Conservation (phyloP, 2,797 vertebrate species). For the Buceros bicornis region DNA sequence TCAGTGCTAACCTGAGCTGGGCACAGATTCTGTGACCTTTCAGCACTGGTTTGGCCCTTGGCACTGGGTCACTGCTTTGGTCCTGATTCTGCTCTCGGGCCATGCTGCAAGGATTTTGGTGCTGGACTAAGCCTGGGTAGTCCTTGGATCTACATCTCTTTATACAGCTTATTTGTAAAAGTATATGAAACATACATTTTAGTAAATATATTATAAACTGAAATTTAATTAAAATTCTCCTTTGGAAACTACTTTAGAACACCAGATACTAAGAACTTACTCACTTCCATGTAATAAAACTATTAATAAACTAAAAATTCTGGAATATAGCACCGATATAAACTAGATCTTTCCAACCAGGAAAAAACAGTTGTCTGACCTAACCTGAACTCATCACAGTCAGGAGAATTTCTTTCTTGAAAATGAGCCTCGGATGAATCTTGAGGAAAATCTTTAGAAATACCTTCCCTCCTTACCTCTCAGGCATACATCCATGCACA, state of each 20-base stretch:
- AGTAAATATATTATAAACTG: neutral
- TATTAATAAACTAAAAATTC: neutral
- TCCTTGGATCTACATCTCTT: neutral
- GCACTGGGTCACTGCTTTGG: neutral
- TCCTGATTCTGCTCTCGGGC: neutral
- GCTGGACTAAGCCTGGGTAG: neutral
- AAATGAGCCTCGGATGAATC: neutral
- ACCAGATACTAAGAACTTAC: neutral
- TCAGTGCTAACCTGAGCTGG: neutral
- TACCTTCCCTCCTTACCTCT: neutral
- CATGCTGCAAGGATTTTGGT: rapidly evolving
- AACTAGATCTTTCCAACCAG: neutral
- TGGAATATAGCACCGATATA: neutral
- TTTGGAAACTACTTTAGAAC: neutral
- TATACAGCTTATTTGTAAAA: neutral
- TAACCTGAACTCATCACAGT: neutral
- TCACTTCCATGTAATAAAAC: neutral
- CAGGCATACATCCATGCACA: neutral
- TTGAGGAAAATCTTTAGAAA: neutral
- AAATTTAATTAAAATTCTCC: neutral
- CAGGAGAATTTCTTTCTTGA: neutral
- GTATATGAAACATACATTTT: neutral
- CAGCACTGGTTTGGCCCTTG: neutral
- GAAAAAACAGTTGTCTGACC: neutral
- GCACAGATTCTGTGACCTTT: neutral